phyloP scores from a whole-genome alignment of 2,797 vertebrate genomes.

The Protosalanx chinensis region DNA sequence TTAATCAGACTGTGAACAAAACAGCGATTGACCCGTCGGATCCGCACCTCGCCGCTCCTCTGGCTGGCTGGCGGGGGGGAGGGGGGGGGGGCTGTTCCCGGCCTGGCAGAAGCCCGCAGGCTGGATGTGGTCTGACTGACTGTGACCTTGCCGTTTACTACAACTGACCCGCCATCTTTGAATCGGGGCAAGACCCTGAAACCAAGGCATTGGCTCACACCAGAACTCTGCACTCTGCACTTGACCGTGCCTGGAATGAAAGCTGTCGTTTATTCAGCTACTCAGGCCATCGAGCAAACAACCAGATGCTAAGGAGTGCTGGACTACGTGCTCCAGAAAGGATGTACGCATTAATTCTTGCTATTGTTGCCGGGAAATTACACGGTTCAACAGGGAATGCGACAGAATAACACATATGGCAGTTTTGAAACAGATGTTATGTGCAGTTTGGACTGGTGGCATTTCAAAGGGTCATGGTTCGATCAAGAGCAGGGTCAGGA shows the following conservation, averaged over 20 bases:
- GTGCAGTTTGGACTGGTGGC: slow-evolving; percentile 24
- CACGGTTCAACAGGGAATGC: slow-evolving; percentile 27
- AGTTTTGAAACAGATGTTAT: slow-evolving; percentile 33
- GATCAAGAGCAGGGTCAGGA: slow-evolving; percentile 42
- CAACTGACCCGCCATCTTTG: slow-evolving; percentile 58
- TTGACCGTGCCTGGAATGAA: slow-evolving; percentile 50
- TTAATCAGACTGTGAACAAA: background rate
- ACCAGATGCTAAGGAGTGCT: slow-evolving; percentile 32
- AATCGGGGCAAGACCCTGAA: slow-evolving; percentile 54
- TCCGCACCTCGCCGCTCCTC: background rate
- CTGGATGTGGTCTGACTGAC: slow-evolving; percentile 49
- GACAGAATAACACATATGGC: slow-evolving; percentile 38
- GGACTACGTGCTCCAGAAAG: background rate
- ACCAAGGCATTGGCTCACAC: slow-evolving; percentile 52
- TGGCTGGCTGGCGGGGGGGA: background rate
- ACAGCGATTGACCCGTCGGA: background rate
- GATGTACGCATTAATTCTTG: background rate
- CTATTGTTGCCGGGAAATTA: background rate
- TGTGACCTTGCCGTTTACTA: slow-evolving; percentile 73
- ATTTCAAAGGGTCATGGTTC: slow-evolving; percentile 27
- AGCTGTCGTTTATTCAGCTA: slow-evolving; percentile 43
- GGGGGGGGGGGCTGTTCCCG: slow-evolving; percentile 45
- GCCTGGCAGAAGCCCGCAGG: slow-evolving; percentile 52
- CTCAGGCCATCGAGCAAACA: slow-evolving; percentile 47
- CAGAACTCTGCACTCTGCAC: slow-evolving; percentile 36